Base-by-base conservation (phyloP, 2,888 invertebrate genomes). In the Agriopis leucophaearia region DNA sequence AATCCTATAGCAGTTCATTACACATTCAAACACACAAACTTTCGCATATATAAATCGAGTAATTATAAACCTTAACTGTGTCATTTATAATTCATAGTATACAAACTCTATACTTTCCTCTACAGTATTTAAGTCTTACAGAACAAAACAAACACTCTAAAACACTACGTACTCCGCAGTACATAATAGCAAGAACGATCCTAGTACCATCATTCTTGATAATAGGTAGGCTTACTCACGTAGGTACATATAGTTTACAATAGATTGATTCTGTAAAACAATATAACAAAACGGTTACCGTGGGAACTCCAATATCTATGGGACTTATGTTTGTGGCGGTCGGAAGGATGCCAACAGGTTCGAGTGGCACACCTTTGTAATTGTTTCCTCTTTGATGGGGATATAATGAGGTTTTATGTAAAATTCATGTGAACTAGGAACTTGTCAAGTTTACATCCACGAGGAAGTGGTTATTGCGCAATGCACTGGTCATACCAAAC, bases 261-360 rank as follows among this genome's bases (percentile, higher is more conserved):
- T 54, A 45, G 8, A 38, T 58, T 40, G 51, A 27, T 27, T n/a
- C 13, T 35, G 44, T 66, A 68, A 69, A 75, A 73, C 73, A 73
- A 75, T 69, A 69, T 64, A n/a, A 13, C 8, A 12, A 59, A 58
- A 70, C 66, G 55, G 67, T 70, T 70, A 69, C 68, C 67, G 61
- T 88, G 88, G 83, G 86, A 88, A 87, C 80, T 50, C 50, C 42
- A 27, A 36, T 18, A 8, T 18, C 55, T 18, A 55, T 27, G 42
- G 27, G n/a, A 47, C 45, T 40, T 56, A 60, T 60, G 60, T 50
- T n/a, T 36, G 59, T 51, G 58, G 57, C 65, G 64, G 70, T 81
- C 81, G 89, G 88, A 89, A 89, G 90, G 89, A 90, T 88, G 89
- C 83, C 80, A 79, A 81, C 81, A 78, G 77, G 78, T 60, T 81